A percentile compares a stretch with the other conserved stretches of the same genome.
These are phyloP conservation scores for Cephus runcator DNA, from an alignment of 2,888 invertebrate species.

Conservation along the genomic window DNA sequence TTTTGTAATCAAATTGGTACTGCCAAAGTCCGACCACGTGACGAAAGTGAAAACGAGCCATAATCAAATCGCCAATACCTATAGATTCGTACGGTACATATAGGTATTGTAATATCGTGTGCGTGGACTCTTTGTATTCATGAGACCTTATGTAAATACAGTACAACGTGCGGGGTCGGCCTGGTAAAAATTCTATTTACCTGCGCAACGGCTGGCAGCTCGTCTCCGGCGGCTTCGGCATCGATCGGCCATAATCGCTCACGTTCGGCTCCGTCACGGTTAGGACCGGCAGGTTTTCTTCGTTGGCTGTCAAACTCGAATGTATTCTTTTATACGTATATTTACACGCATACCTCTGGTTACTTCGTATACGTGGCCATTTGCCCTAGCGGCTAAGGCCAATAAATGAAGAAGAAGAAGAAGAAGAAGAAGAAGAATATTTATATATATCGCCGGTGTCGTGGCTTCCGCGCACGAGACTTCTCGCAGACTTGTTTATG, in stretches of 20 bases:
- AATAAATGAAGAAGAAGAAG: background rate
- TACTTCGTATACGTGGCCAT: background rate
- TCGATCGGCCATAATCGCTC: background rate
- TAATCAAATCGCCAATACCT: background rate
- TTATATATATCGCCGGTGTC: background rate
- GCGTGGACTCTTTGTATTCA: conserved; percentile 27
- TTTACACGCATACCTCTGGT: background rate
- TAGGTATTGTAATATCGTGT: background rate
- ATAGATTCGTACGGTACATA: background rate
- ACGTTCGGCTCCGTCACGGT: background rate
- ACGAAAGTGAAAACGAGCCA: background rate
- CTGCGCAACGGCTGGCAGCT: background rate
- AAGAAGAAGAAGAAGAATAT: background rate
- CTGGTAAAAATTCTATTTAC: background rate
- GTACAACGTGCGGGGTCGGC: background rate
- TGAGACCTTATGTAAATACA: conserved; percentile 28
- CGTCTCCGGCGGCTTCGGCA: background rate
- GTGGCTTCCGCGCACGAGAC: background rate
- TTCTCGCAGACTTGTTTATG: conserved; percentile 10
- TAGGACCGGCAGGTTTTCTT: background rate
- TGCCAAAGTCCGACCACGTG: background rate
- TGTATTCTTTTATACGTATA: background rate
- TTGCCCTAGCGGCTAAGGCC: background rate
- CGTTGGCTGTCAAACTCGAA: background rate
- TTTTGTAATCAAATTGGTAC: background rate